Evolutionary conservation across 2,113 vertebrate species (phyloP), one percentile per base, ranked within the genome.

Genomic region (Amblyornis subalaris): DNA sequence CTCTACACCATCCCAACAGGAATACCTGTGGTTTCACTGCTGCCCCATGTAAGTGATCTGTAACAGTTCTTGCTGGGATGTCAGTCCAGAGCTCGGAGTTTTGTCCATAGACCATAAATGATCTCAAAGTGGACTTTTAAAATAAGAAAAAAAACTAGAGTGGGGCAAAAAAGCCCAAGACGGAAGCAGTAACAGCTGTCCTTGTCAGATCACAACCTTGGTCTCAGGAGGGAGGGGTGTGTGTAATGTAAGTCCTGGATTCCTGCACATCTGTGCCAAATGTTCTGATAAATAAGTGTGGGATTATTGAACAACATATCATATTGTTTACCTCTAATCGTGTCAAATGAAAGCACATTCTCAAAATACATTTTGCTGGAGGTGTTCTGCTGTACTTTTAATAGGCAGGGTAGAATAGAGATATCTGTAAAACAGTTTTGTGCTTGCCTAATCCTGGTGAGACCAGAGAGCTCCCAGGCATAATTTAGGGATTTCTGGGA

Each of bases 391-490:
- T 83, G 58, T 60, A 9, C 71, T 35, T 85, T 79, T 64, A 81
- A 66, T 19, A 90, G 35, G 33, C 48, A 75, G n/a, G 29, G 10
- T 70, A 10, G 51, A 86, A 84, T 38, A 71, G 54, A 83, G 54
- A 24, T 61, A 83, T 42, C 72, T 90, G 12, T 36, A 57, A 66
- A 85, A n/a, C 7, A 38, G 20, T 47, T 83, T 25, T 72, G 64
- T 73, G 45, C 72, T 83, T 69, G 23, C n/a, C 24, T 84, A 94
- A 58, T 92, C 76, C 79, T 81, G 44, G 38, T 71, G 90, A 51
- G 72, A 85, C 80, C 62, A 26, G n/a, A 74, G 60, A 86, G 86
- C 31, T 93, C 83, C 58, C 78, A 88, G 74, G 54, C 58, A 72
- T 66, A 73, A 88, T 80, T 58, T 84, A 35, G 67, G 44, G 45